These are phyloP conservation scores for Typhlomys cinereus DNA, from an alignment of 2,113 vertebrate species.

Conservation along the genomic window DNA sequence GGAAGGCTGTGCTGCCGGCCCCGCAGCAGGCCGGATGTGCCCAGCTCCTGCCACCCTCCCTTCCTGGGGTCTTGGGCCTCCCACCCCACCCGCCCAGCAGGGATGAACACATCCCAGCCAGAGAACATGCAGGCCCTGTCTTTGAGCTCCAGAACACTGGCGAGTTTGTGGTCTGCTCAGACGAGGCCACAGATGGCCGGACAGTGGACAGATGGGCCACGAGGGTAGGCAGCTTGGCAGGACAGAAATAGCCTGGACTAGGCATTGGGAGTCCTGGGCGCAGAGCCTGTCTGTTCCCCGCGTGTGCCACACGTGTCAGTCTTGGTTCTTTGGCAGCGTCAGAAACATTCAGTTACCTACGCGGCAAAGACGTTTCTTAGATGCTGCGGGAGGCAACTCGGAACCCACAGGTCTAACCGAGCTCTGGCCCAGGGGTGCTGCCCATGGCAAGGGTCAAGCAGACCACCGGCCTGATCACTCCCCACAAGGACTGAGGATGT, in stretches of 20 bases:
- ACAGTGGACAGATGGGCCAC: constrained; percentile 78
- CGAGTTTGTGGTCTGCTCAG: constrained; percentile 70
- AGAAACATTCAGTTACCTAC: constrained; percentile 29
- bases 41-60: background rate
- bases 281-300: constrained; percentile 46
- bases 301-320: constrained; percentile 6
- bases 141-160: constrained; percentile 63
- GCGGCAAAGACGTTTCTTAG: background rate
- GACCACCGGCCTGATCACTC: background rate
- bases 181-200: constrained; percentile 77
- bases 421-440: background rate
- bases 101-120: constrained; percentile 12
- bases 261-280: constrained; percentile 62
- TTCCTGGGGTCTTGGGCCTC: background rate
- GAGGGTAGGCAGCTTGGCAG: constrained; percentile 68
- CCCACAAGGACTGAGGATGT: background rate
- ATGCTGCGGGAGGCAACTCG: background rate
- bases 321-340: constrained; percentile 56
- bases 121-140: constrained; percentile 67
- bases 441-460: background rate
- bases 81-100: background rate
- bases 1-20: background rate
- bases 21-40: background rate
- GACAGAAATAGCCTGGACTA: constrained; percentile 76
- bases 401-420: background rate